A percentile compares a stretch with the other conserved stretches of the same genome.
Evolutionary conservation across 1,140 invertebrate species (phyloP).

Genomic region (Phymastichus coffea): DNA sequence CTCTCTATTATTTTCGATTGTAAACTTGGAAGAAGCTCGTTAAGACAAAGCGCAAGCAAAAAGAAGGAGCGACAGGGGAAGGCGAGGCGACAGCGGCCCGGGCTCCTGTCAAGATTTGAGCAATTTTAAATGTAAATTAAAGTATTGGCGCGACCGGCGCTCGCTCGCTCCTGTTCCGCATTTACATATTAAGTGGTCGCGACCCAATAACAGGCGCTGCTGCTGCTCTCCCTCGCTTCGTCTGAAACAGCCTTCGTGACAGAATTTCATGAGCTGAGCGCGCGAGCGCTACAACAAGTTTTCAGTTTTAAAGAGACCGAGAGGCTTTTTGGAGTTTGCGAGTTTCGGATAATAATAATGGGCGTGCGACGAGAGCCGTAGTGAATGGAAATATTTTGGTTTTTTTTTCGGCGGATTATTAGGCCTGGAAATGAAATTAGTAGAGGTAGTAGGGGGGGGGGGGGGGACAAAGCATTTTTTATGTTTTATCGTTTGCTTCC

Average conservation of each 20-base stretch:
- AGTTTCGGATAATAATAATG: too few species aligned
- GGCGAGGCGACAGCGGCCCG: conserved; percentile 15
- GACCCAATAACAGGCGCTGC: conserved; percentile 50
- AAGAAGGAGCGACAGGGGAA: not conserved
- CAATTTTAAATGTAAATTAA: conserved; percentile 59
- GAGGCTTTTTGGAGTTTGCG: too few species aligned
- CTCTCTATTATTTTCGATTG: too few species aligned
- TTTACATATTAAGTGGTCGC: conserved; percentile 57
- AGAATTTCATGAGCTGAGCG: conserved; percentile 24
- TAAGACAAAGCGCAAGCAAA: conserved; percentile 2
- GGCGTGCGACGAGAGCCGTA: too few species aligned
- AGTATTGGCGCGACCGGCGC: conserved; percentile 49
- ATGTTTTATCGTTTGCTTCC: too few species aligned
- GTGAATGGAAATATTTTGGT: too few species aligned
- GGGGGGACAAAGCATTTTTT: too few species aligned
- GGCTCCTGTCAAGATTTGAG: conserved; percentile 48
- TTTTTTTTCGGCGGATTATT: too few species aligned
- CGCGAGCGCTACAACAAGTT: not conserved
- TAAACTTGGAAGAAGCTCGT: too few species aligned
- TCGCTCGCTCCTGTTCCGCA: conserved; percentile 40
- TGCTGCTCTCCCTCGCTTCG: conserved; percentile 2
- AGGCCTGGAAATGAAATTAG: too few species aligned
- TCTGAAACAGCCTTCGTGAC: conserved; percentile 12
- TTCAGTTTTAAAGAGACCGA: too few species aligned
- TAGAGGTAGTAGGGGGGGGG: too few species aligned